A percentile compares a stretch with the other conserved stretches of the same genome.
Conservation (phyloP, 2,113 vertebrate species). For the Thalassoma bifasciatum region DNA sequence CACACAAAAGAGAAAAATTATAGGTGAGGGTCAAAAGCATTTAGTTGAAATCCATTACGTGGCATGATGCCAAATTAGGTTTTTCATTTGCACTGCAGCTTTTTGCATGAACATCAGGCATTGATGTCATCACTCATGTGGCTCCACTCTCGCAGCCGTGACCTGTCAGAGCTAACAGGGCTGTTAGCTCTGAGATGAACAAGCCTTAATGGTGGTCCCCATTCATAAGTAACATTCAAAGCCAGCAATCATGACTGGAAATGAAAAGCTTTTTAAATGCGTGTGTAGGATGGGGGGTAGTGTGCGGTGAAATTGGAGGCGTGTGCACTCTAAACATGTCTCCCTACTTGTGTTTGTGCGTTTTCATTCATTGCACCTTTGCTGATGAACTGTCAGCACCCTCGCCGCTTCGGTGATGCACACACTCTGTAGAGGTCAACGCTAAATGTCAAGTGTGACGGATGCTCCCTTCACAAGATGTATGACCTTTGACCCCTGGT, state of each 20-base stretch:
- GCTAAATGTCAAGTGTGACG: conserved; percentile 75
- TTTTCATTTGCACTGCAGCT: conserved; percentile 46
- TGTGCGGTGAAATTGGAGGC: neutral
- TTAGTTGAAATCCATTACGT: conserved; percentile 38
- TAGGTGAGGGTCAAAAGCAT: conserved; percentile 14
- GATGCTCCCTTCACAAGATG: conserved; percentile 64
- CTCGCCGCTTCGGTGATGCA: conserved; percentile 19
- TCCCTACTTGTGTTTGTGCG: conserved; percentile 25
- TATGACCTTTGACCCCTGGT: conserved; percentile 63
- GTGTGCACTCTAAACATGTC: neutral
- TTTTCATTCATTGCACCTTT: conserved; percentile 33
- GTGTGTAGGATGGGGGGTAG: neutral
- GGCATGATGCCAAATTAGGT: conserved; percentile 42
- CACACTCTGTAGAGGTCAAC: conserved; percentile 64
- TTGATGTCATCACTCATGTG: conserved; percentile 57
- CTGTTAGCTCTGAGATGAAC: conserved; percentile 57
- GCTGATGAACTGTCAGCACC: conserved; percentile 59
- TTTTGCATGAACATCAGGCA: conserved; percentile 53
- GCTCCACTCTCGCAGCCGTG: conserved; percentile 48
- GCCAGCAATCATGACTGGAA: conserved; percentile 32
- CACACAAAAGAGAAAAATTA: conserved; percentile 6
- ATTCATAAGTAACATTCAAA: conserved; percentile 48
- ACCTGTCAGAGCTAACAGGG: conserved; percentile 51
- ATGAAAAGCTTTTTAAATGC: conserved; percentile 52
- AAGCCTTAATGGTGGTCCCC: conserved; percentile 42